Base-by-base conservation (phyloP, 2,888 invertebrate species). In the Pollenia amentaria region DNA sequence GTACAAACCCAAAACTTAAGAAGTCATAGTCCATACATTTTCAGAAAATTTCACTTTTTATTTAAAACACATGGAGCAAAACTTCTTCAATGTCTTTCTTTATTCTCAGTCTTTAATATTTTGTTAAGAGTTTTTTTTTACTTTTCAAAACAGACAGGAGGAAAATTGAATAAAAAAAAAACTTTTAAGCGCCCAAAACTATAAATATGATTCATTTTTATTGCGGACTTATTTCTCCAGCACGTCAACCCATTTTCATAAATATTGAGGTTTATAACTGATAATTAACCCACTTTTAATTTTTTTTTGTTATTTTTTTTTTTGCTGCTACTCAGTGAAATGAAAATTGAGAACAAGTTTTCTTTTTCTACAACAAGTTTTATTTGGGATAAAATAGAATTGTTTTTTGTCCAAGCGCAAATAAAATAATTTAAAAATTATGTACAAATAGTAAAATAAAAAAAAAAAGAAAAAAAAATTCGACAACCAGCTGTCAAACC, bases 231-330 rank as follows among this genome's bases (percentile, higher is more conserved):
- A 57, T 12, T 29, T n/a, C 51, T 29, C 46, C 14, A 38, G 38
- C 38, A 46, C n/a, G 16, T 48, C 46, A 46, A 38, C 46, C 40
- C 29, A 46, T 72, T 80, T 80, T 73, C 46, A 40, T 18, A 40
- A 46, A 55, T 55, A 42, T 62, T 78, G 57, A 78, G 65, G 72
- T 57, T 77, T 79, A 86, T 75, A 87, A 84, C 84, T 67, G n/a
- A 77, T 84, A 84, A 87, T 87, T 87, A 87, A 80, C 87, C 87
- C 46, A 87, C 65, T 53, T 87, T 72, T 85, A 18, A 64, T 44
- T 73, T 65, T 46, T 62, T 60, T 64, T 51, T 16, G 0, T 38
- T 60, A 7, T 29, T 29, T 12, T 29, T 57, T 40, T 40, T 29
- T 29, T 44, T 53, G 40, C 8, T 18, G 9, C 14, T 16, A 16